These are phyloP conservation scores for Tangara arthus DNA, from an alignment of 2,797 vertebrate species.

Conservation along the genomic window DNA sequence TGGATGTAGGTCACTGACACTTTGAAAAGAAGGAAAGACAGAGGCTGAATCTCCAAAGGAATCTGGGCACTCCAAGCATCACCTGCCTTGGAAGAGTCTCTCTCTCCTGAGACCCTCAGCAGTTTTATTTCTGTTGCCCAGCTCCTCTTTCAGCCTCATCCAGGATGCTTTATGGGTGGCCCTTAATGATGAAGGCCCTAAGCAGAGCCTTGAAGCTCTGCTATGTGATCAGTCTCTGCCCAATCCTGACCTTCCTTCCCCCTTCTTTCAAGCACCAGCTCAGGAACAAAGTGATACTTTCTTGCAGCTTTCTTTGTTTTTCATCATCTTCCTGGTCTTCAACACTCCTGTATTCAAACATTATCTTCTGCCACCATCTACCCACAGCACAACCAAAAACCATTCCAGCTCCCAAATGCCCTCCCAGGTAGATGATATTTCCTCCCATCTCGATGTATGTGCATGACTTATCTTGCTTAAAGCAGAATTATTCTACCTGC, in stretches of 20 bases:
- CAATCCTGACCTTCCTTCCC: not conserved
- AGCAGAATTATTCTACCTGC: not conserved
- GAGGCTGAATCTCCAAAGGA: not conserved
- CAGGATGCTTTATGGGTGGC: not conserved
- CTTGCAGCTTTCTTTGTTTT: not conserved
- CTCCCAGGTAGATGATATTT: not conserved
- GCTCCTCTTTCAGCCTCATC: not conserved
- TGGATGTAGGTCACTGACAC: fast-evolving
- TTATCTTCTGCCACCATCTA: not conserved
- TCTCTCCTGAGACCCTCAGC: not conserved
- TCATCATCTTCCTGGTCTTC: not conserved
- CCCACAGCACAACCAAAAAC: not conserved
- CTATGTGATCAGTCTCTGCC: fast-evolving
- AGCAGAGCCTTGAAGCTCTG: not conserved
- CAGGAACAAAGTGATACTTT: not conserved
- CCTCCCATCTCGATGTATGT: too few relatives aligned
- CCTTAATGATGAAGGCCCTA: not conserved
- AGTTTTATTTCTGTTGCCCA: not conserved
- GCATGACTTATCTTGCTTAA: not conserved
- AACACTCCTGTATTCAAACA: not conserved
- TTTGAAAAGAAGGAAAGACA: not conserved
- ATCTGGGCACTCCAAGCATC: not conserved
- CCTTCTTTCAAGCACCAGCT: not conserved
- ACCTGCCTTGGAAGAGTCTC: not conserved
- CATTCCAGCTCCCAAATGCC: not conserved